Conservation (phyloP, 2,888 invertebrate species). For the Empis stercorea region DNA sequence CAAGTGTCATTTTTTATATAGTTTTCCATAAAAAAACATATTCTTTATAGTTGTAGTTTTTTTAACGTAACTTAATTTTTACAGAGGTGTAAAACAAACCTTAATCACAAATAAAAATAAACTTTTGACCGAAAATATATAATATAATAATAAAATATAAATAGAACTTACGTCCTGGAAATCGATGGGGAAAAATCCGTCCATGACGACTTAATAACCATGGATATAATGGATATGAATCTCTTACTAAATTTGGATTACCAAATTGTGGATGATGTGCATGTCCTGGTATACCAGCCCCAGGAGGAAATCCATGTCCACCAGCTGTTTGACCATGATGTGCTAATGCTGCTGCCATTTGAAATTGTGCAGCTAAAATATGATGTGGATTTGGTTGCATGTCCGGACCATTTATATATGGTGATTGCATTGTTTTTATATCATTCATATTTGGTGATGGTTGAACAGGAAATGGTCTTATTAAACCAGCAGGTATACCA, state of each 20-base stretch:
- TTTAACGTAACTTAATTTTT: too few species aligned
- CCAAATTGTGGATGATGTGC: constrained; percentile 48
- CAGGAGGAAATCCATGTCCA: constrained; percentile 26
- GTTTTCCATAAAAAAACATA: too few species aligned
- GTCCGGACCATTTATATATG: constrained; percentile 3
- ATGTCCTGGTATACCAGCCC: constrained; percentile 40
- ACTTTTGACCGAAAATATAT: too few species aligned
- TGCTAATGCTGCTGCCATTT: constrained; percentile 66
- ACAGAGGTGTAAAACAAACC: too few species aligned
- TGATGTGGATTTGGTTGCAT: constrained; percentile 35
- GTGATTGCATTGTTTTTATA: not conserved
- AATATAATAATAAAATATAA: too few species aligned
- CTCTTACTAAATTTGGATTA: constrained; percentile 50
- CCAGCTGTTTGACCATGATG: constrained; percentile 40
- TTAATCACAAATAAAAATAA: too few species aligned
- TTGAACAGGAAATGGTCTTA: constrained; percentile 32
- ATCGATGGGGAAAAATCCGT: constrained; percentile 75
- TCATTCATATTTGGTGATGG: constrained; percentile 14
- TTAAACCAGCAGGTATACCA: constrained; percentile 26
- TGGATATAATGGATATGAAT: constrained; percentile 81
- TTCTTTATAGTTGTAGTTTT: too few species aligned
- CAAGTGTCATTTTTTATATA: too few species aligned
- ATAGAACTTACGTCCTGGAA: constrained; percentile 69
- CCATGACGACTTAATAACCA: constrained; percentile 85
- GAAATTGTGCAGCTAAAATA: constrained; percentile 63